These are phyloP conservation scores for Endomychus coccineus DNA, from an alignment of 2,888 invertebrate species.

Conservation along the genomic window DNA sequence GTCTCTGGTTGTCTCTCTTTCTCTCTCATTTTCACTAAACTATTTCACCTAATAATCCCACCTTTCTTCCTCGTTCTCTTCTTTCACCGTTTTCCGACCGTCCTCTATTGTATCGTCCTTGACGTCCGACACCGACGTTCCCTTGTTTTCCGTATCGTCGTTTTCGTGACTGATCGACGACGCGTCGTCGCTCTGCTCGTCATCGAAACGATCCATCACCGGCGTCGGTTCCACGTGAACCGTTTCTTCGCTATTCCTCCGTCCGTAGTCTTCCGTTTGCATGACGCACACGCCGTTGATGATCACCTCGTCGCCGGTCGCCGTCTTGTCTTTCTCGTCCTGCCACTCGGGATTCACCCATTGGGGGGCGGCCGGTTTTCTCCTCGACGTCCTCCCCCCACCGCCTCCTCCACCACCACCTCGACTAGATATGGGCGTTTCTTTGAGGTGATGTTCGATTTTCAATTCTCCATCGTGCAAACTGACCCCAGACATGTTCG, in stretches of 20 bases:
- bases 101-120: conserved; percentile 37
- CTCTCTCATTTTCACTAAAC: conserved; percentile 24
- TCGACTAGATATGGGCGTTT: conserved; percentile 11
- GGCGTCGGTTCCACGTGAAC: conserved; percentile 71
- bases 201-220: conserved; percentile 55
- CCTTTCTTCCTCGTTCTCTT: conserved; percentile 54
- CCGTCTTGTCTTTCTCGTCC: conserved; percentile 54
- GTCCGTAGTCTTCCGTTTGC: conserved; percentile 69
- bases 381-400: conserved; percentile 54
- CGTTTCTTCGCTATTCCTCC: conserved; percentile 56
- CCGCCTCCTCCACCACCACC: conserved; percentile 1
- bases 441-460: conserved; percentile 35
- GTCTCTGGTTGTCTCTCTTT: conserved; percentile 9
- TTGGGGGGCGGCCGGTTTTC: conserved; percentile 94
- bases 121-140: conserved; percentile 19
- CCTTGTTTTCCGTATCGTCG: conserved; percentile 25
- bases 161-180: conserved; percentile 31
- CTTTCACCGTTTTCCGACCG: conserved; percentile 51
- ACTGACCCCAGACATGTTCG: conserved; percentile 44
- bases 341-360: conserved; percentile 96
- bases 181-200: conserved; percentile 48
- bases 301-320: conserved; percentile 68
- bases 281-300: conserved; percentile 92
- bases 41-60: conserved; percentile 50
- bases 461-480: conserved; percentile 52